Conservation (phyloP, 1,140 invertebrate genomes). For the Orchestia grillus region DNA sequence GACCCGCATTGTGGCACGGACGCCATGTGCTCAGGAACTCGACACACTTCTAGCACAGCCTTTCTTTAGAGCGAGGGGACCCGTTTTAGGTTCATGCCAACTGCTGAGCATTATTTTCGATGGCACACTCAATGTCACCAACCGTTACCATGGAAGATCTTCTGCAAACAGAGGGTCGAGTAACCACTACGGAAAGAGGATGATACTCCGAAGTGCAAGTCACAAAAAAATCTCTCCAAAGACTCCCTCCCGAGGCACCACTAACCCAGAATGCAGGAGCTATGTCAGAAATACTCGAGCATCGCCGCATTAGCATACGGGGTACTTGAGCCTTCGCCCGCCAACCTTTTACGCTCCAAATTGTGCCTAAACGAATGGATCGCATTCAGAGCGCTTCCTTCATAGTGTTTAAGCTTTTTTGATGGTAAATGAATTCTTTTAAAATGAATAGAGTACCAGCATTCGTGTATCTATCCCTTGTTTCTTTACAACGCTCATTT, state of each 20-base stretch:
- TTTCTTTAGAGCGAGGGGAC: not conserved
- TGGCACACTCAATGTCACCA: not conserved
- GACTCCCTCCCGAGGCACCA: not conserved
- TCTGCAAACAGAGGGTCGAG: not conserved
- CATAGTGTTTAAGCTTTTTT: not conserved
- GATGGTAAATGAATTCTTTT: not conserved
- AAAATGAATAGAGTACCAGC: not conserved
- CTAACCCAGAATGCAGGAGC: conserved; percentile 35
- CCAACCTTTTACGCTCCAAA: not conserved
- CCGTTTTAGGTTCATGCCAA: not conserved
- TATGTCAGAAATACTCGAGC: not conserved
- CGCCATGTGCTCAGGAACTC: not conserved
- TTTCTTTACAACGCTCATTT: not conserved
- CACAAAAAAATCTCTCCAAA: not conserved
- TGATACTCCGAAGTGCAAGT: not conserved
- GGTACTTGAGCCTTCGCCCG: not conserved
- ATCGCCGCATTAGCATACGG: not conserved
- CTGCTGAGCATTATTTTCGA: conserved; percentile 40
- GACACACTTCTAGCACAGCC: not conserved
- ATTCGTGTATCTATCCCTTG: not conserved
- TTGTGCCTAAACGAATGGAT: not conserved
- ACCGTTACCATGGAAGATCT: conserved; percentile 27
- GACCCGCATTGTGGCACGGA: not conserved
- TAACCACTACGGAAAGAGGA: not conserved
- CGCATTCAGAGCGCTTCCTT: not conserved